Evolutionary conservation across 2,113 vertebrate genomes (phyloP).

Genomic region (Cyprinodon tularosa): DNA sequence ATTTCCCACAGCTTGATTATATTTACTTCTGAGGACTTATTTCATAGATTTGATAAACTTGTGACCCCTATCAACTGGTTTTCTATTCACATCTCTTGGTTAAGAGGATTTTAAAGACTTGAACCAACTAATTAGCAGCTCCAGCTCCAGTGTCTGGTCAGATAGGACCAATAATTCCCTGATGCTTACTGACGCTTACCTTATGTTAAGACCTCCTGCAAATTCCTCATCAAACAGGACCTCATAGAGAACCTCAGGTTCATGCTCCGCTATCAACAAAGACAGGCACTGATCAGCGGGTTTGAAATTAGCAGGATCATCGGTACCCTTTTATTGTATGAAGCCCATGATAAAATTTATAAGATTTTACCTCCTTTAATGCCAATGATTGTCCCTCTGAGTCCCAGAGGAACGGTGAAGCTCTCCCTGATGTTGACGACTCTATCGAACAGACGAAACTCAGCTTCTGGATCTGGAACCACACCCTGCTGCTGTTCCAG

Average conservation of each 20-base stretch:
- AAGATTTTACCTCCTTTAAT: conserved; percentile 91
- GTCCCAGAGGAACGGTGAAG: conserved; percentile 93
- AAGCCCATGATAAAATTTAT: not conserved
- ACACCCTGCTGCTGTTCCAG: conserved; percentile 94
- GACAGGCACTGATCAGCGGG: not conserved
- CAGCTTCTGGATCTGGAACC: conserved; percentile 90
- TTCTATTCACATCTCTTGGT: not conserved
- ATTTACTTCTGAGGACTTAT: not conserved
- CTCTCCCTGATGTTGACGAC: conserved; percentile 95
- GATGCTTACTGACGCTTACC: conserved; percentile 73
- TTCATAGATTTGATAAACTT: not conserved
- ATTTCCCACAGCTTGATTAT: not conserved
- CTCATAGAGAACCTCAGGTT: conserved; percentile 96
- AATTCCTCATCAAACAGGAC: conserved; percentile 98
- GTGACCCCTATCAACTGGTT: not conserved
- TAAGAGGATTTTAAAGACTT: not conserved
- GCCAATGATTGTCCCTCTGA: conserved; percentile 93
- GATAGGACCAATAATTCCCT: not conserved
- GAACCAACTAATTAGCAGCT: not conserved
- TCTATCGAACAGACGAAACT: conserved; percentile 93
- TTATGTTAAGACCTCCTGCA: conserved; percentile 92
- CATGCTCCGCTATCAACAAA: conserved; percentile 84
- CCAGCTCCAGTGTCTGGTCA: too few relatives aligned
- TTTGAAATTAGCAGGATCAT: not conserved
- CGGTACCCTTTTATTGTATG: not conserved